Conservation (phyloP, 2,888 invertebrate species). For the Sarcophaga variegata region DNA sequence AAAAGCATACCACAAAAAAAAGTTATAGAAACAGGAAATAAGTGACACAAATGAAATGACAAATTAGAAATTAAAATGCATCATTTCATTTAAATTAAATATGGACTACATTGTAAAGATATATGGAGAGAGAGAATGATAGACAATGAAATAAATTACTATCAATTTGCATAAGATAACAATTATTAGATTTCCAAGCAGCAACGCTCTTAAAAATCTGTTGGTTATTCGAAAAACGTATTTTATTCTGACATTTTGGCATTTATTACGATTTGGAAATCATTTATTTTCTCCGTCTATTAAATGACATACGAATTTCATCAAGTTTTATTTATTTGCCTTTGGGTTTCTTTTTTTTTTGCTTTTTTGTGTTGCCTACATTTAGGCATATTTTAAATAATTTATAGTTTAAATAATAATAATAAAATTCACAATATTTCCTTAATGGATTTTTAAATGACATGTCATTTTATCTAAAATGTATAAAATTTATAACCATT, state of each 20-base stretch:
- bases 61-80: conserved; percentile 5
- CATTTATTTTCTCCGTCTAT: background rate
- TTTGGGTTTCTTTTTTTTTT: background rate
- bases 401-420: conserved; percentile 19
- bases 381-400: conserved; percentile 20
- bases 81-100: conserved; percentile 20
- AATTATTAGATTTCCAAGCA: background rate
- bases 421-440: conserved; percentile 13
- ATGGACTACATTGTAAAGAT: too few species aligned
- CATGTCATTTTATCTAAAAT: conserved; percentile 31
- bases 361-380: conserved; percentile 20
- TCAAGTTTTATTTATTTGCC: background rate
- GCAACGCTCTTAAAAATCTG: background rate
- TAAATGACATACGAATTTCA: background rate
- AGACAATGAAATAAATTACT: background rate
- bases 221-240: background rate
- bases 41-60: conserved; percentile 26
- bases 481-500: conserved; percentile 33
- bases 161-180: conserved; percentile 33
- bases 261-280: background rate
- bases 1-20: background rate
- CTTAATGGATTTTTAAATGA: conserved; percentile 44
- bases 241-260: conserved; percentile 8
- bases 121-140: background rate
- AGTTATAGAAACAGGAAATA: background rate